These are phyloP conservation scores for Archips xylosteana DNA, from an alignment of 2,888 invertebrate species.

Conservation along the genomic window DNA sequence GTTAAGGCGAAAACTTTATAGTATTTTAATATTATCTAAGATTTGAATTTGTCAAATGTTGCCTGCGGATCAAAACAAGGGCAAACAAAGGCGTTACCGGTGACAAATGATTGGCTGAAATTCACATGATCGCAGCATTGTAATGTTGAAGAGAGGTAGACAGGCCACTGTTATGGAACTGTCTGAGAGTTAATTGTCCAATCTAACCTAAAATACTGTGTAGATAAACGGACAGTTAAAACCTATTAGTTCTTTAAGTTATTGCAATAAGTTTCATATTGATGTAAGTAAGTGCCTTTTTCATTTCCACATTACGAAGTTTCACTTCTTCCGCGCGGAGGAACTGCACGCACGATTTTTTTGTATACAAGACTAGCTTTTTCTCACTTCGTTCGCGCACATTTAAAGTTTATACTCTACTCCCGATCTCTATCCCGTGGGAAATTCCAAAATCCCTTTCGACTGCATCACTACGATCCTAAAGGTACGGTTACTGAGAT, in stretches of 20 bases:
- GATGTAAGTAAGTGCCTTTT: no score
- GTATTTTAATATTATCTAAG: constrained; percentile 5
- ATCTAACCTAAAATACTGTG: not conserved
- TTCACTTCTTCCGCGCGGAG: no score
- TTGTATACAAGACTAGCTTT: not conserved
- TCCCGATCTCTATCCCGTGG: no score
- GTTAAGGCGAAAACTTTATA: not conserved
- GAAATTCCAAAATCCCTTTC: no score
- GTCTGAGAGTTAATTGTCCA: not conserved
- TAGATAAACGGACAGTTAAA: not conserved
- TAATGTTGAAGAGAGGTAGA: not conserved
- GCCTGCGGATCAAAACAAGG: constrained; percentile 28
- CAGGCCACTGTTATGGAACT: not conserved
- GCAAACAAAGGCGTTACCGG: constrained; percentile 45
- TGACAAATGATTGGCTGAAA: constrained; percentile 63
- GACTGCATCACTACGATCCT: no score
- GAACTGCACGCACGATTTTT: no score
- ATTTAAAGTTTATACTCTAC: no score
- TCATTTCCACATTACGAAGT: no score
- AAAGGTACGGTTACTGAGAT: no score
- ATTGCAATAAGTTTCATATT: no score
- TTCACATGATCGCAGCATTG: not conserved
- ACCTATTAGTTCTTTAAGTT: no score
- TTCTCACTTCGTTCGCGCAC: no score
- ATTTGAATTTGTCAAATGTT: not conserved